Percentiles rank a stretch among this genome's conserved stretches.
Conservation (phyloP, 1,140 invertebrate species). For the Dryas iulia region DNA sequence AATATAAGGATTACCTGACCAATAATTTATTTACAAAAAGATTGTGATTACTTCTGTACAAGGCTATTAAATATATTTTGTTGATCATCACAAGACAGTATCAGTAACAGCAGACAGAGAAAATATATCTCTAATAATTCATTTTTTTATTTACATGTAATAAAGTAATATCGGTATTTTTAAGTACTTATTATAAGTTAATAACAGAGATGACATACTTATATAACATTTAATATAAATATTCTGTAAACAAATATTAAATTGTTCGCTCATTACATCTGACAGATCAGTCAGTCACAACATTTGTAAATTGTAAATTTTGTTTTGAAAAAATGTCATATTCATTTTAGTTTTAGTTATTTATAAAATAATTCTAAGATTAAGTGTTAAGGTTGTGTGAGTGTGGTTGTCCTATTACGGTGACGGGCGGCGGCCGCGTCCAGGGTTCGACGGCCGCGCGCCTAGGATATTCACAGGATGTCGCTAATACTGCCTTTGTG, state of each 20-base stretch:
- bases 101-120: too few relatives aligned
- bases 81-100: too few relatives aligned
- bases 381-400: neutral
- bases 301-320: neutral
- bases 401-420: neutral
- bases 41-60: neutral
- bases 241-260: too few relatives aligned
- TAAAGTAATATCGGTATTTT: too few relatives aligned
- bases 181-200: too few relatives aligned
- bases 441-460: constrained; percentile 65
- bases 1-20: neutral
- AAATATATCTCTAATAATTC: too few relatives aligned
- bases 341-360: neutral
- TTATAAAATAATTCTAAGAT: neutral
- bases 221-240: too few relatives aligned
- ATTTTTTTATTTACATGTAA: too few relatives aligned
- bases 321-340: neutral
- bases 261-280: too few relatives aligned
- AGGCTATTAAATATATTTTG: neutral
- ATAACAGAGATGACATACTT: too few relatives aligned
- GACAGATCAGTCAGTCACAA: too few relatives aligned
- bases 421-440: constrained; percentile 26
- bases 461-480: constrained; percentile 67
- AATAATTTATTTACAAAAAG: neutral
- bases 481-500: constrained; percentile 45